Evolutionary conservation across 2,797 vertebrate genomes (phyloP).

Genomic region (Anabas testudineus): DNA sequence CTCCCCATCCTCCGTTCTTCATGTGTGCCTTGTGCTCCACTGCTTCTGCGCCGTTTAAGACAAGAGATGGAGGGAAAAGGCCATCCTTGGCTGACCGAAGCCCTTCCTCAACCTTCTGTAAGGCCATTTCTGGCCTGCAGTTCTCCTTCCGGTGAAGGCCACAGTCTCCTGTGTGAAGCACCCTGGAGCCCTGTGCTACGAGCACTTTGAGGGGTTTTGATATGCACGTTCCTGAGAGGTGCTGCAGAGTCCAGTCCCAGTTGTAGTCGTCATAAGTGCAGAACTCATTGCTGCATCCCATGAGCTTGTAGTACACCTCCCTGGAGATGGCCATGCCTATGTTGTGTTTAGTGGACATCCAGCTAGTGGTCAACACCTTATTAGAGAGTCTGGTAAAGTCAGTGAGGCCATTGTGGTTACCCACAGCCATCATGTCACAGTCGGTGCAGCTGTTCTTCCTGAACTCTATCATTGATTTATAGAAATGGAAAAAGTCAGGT

Average conservation of each 20-base stretch:
- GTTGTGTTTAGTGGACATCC: constrained; percentile 86
- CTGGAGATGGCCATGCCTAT: constrained; percentile 84
- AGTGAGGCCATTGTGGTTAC: constrained; percentile 76
- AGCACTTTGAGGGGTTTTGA: constrained; percentile 83
- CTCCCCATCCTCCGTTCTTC: constrained; percentile 88
- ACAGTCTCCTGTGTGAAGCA: constrained; percentile 86
- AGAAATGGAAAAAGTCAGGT: constrained; percentile 82
- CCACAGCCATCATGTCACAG: constrained; percentile 82
- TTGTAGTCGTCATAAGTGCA: constrained; percentile 90
- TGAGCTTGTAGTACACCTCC: constrained; percentile 86
- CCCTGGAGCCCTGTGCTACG: constrained; percentile 77
- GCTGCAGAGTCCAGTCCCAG: constrained; percentile 90
- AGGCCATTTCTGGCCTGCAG: constrained; percentile 79
- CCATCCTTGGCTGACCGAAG: constrained; percentile 56
- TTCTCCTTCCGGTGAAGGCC: constrained; percentile 82
- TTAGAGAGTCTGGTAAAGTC: constrained; percentile 70
- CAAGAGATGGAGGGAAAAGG: constrained; percentile 78
- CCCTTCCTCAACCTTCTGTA: constrained; percentile 59
- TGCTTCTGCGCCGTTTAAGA: constrained; percentile 50
- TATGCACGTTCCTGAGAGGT: constrained; percentile 85
- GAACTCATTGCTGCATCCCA: constrained; percentile 83
- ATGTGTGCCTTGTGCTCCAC: constrained; percentile 78
- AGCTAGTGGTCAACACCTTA: constrained; percentile 78
- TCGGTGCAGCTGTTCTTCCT: constrained; percentile 74
- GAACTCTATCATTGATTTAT: constrained; percentile 74